Evolutionary conservation across 2,113 vertebrate genomes (phyloP), one percentile per base, ranked within the genome.

Genomic region (Grallaria varia): DNA sequence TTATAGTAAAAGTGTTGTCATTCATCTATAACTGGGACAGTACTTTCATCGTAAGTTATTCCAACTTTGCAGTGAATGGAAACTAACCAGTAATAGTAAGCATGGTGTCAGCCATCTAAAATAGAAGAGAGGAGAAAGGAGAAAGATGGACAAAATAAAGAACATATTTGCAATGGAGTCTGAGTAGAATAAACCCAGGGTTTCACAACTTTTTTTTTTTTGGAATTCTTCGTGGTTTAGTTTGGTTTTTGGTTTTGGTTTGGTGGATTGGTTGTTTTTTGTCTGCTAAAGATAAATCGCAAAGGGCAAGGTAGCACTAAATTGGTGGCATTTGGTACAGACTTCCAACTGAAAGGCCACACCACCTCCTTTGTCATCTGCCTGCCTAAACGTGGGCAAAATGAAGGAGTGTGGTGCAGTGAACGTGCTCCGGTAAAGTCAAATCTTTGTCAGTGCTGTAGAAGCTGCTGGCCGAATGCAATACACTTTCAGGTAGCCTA

Each of bases 1-100:
- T 76, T 86, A 88, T 95, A 97, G 96, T 97, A 86, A 78, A 97
- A 93, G 83, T 55, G 89, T 84, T 97, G 94, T 97, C 95, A 96
- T 97, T 97, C 94, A 95, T 96, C 92, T 96, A 95, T 97, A 97
- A 96, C 82, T 86, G 88, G 94, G 90, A 78, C 77, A 80, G 81
- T 60, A 81, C 88, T 96, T 96, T 53, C 80, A 94, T 55, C 11
- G 2, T 94, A 53, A 93, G 95, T 94, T 96, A 96, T 96, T 96
- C 87, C 90, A 95, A 67, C 82, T 94, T 91, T 90, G 93, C 88
- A 91, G 93, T 96, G 93, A 96, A 96, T 96, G 94, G 87, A 95
- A 91, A 88, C 82, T 71, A 90, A 96, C 91, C 90, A 95, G 93
- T 79, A 87, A 94, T 95, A 96, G 93, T 88, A 94, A 95, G 72